Evolutionary conservation across 2,113 vertebrate genomes (phyloP).

Genomic region (Marcusenius ussheri): DNA sequence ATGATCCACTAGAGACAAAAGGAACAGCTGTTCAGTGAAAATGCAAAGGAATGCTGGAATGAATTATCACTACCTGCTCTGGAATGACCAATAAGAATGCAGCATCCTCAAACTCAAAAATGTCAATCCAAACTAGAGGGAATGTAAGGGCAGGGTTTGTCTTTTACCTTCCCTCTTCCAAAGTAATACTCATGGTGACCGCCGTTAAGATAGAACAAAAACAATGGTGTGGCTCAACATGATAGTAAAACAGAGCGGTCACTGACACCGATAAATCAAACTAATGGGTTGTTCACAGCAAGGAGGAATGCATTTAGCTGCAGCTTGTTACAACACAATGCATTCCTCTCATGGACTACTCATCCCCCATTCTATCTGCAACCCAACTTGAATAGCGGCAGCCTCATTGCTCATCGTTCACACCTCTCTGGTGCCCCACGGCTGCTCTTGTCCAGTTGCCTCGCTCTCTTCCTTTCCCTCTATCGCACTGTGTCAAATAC

Average conservation of each 20-base stretch:
- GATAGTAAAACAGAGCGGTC: background rate
- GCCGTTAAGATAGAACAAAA: background rate
- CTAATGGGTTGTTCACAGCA: background rate
- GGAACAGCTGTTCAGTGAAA: background rate
- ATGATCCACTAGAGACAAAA: background rate
- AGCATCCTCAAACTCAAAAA: background rate
- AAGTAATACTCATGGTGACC: background rate
- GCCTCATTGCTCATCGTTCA: background rate
- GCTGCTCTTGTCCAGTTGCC: background rate
- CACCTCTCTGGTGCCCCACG: background rate
- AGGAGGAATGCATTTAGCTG: background rate
- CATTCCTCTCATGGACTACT: background rate
- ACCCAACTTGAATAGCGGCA: background rate
- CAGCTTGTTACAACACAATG: background rate
- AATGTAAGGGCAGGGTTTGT: background rate
- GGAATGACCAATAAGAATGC: background rate
- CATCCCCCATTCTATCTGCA: background rate
- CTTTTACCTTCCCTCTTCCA: background rate
- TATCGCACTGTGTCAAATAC: background rate
- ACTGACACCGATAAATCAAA: background rate
- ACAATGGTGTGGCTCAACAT: background rate
- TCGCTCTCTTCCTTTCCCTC: background rate
- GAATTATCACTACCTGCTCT: background rate
- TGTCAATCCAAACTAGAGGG: background rate
- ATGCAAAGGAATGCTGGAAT: background rate